Evolutionary conservation across 2,797 vertebrate genomes (phyloP), one percentile per base, ranked within the genome.

Genomic region (Podargus strigoides): DNA sequence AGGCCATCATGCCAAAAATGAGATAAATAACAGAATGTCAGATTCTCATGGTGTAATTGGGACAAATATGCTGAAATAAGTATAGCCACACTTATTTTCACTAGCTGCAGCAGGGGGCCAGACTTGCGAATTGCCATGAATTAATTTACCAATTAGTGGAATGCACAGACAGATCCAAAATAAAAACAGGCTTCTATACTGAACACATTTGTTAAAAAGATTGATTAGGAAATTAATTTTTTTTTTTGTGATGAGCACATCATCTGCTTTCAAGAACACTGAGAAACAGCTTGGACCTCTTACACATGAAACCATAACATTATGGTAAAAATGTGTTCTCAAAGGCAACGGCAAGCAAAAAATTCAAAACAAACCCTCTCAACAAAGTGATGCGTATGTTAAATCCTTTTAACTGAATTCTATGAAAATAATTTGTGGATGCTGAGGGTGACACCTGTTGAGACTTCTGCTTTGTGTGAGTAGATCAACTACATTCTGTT

Each of bases 301-400:
- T 42, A 41, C 15, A 30, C 13, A 6, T 55, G 72, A 78, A 52
- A 46, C 46, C 11, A 9, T 72, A 59, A 17, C 26, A 11, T 89
- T 77, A 34, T 52, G 52, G 6, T 83, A 64, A 87, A 90, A 87
- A 68, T 62, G 24, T 76, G 37, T 62, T 6, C 52, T 86, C 32
- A 62, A 53, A 23, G n/a, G 12, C 32, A 58, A 59, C 42, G 30
- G 32, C 67, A 75, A 62, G 23, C 23, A 58, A 47, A 87, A 60
- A 47, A n/a, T 26, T 78, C 13, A 14, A 27, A n/a, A 47, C 3
- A 16, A 8, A 2, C 14, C 39, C 1, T 1, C 37, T 58, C 12
- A 62, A 13, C 13, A 19, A 63, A 55, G 12, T 6, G 23, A 39
- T 27, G 2, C 14, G 23, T 30, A 12, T 0, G 0, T 46, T 50